Base-by-base conservation (phyloP, 1,140 invertebrate genomes). In the Ceratina australensis region DNA sequence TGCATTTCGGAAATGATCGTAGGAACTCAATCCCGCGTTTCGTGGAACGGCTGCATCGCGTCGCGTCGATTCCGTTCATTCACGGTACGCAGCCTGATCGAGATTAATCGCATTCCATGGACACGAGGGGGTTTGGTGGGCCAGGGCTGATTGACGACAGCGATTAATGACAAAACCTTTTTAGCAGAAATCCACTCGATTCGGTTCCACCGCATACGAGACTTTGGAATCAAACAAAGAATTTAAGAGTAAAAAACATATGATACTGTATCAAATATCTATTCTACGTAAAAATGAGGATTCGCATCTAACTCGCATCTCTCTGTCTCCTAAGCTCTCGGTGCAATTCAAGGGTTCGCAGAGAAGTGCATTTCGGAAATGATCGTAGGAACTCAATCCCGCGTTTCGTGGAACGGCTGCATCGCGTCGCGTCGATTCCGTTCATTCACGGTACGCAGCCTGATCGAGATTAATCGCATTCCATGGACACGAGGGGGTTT, bases 381-480 rank as follows among this genome's bases (percentile, higher is more conserved):
- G 2, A 54, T n/a, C 52, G 52, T 42, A 42, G 33, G 33, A 49
- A 60, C 68, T 76, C 42, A 57, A 84, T 84, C 65, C 65, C 71
- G 15, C 65, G 72, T 76, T 76, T 63, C 72, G 33, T n/a, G 49
- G 50, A 54, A 66, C 47, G 33, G 33, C 28, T 33, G 28, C 5
- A 5, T 5, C 28, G 28, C 2, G 28, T 33, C 28, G 28, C 72
- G 73, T 78, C 78, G 69, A 78, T 81, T 81, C 80, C 72, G 71
- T 71, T 68, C 75, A 75, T 81, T 79, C 59, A 84, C 68, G 79
- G 72, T 76, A 15, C 63, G 66, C 68, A 18, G 56, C 8, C 72
- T 82, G 83, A 85, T 85, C 82, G 76, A 82, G 80, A 85, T 85
- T 85, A 85, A 85, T 85, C 83, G 83, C 79, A 76, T 85, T 81